Evolutionary conservation across 2,797 vertebrate genomes (phyloP), one percentile per base, ranked within the genome.

Genomic region (Carapus acus): DNA sequence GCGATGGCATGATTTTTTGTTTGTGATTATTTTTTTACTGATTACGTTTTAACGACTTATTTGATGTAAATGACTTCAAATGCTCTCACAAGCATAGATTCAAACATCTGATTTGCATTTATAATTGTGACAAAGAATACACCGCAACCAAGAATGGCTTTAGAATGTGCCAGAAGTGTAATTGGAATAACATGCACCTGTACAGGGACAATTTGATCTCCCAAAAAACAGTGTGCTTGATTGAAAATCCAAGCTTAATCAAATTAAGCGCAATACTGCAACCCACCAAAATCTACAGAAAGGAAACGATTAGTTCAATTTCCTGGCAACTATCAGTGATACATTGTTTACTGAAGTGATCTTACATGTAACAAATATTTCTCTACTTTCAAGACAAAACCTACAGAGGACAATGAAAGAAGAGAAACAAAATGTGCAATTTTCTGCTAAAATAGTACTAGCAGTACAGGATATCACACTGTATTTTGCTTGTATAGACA

Each of bases 221-320:
- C 62, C 20, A 42, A 20, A 17, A 64, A 63, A 73, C 47, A 78
- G 71, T 78, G 69, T 81, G 74, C 73, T 78, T 67, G 37, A 69
- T 74, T 73, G 60, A 27, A 42, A 43, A 54, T 43, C 39, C 23
- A 76, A 36, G 18, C 39, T 49, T 40, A 4, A 37, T 64, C 42
- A 46, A 64, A 51, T 66, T 38, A 3, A 59, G 33, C 15, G 57
- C 44, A 54, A 62, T 43, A 64, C 62, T 21, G 54, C 42, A 65
- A 49, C 67, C 33, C 36, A 33, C 36, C 22, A 56, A 53, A 54
- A 48, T 54, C 23, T 34, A 64, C 53, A 46, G 43, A 69, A 64
- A 38, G 59, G 1, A 71, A 68, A 71, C 52, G 29, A 75, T 74
- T 80, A 74, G 76, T 82, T 81, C 80, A 74, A 67, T 76, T 71